Base-by-base conservation (phyloP, 2,797 vertebrate genomes). In the Cyclopterus lumpus region DNA sequence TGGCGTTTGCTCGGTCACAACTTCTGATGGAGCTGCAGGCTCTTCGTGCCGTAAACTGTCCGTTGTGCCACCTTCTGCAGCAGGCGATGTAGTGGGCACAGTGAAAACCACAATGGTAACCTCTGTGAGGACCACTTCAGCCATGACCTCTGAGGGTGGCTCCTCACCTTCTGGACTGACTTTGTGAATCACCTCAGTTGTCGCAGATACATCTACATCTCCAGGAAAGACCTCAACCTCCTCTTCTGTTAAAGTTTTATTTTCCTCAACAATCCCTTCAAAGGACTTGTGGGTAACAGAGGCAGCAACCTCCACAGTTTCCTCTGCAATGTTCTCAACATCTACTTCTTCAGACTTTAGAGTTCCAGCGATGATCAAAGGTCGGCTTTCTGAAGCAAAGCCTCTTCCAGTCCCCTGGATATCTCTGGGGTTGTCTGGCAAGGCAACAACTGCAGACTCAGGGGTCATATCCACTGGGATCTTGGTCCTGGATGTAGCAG, bases 121-220 rank as follows among this genome's bases (percentile, higher is more conserved):
- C 55, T 84, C 76, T 46, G 75, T 67, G 51, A 71, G 32, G 2
- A 57, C 40, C n/a, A 73, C 49, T 30, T 61, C 24, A 22, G 30
- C 51, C 30, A 71, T 49, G 36, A 7, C 46, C 12, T 85, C 84
- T 55, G 69, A 79, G 1, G 57, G 70, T 3, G 64, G 78, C 32
- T 87, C 75, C 34, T 84, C 49, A 10, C 55, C 61, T 42, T 75
- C 36, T 40, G 73, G 54, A 40, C 57, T 72, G 8, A 66, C 68
- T 15, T 79, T 67, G 5, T 75, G n/a, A 67, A 75, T 67, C 28
- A 32, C 15, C 1, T 79, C 68, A 46, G 74, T 40, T 15, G 38
- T 40, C 14, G 38, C 38, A 20, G 58, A 12, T 14, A 2, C 32
- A n/a, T 34, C 60, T 59, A 44, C 24, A 53, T 65, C n/a, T 34